phyloP scores from a whole-genome alignment of 2,113 vertebrate genomes.

The Labeo rohita region DNA sequence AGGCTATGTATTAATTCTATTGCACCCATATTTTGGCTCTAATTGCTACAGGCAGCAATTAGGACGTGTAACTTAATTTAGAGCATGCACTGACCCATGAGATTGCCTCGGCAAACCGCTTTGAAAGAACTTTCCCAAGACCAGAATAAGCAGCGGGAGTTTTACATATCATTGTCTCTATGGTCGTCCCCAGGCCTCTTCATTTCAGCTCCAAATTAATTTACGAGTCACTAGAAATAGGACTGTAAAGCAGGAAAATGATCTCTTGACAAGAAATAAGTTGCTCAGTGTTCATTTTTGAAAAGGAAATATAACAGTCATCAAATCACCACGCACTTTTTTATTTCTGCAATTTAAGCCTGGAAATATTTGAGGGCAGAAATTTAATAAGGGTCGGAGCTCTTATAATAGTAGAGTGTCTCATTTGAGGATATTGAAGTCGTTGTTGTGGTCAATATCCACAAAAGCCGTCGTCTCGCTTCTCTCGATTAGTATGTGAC shows the following conservation, averaged over 20 bases:
- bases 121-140: slow-evolving; percentile 19
- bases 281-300: neutral
- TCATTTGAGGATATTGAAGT: slow-evolving; percentile 19
- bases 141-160: slow-evolving; percentile 5
- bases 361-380: slow-evolving; percentile 31
- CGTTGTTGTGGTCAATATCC: slow-evolving; percentile 4
- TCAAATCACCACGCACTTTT: neutral
- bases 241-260: neutral
- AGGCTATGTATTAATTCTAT: slow-evolving; percentile 11
- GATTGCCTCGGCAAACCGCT: slow-evolving; percentile 14
- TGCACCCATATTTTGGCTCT: neutral
- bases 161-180: slow-evolving; percentile 15
- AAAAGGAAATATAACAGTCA: neutral
- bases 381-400: slow-evolving; percentile 10
- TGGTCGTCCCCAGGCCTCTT: slow-evolving; percentile 17
- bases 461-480: neutral
- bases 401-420: neutral
- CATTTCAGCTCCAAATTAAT: slow-evolving; percentile 32
- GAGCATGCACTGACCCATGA: slow-evolving; percentile 24
- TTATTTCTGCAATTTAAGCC: neutral
- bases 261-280: slow-evolving; percentile 14
- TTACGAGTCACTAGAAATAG: slow-evolving; percentile 1
- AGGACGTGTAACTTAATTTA: slow-evolving; percentile 33
- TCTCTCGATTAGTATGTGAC: slow-evolving; percentile 50
- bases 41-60: slow-evolving; percentile 29